Evolutionary conservation across 2,113 vertebrate species (phyloP).

Genomic region (Agelaius tricolor): DNA sequence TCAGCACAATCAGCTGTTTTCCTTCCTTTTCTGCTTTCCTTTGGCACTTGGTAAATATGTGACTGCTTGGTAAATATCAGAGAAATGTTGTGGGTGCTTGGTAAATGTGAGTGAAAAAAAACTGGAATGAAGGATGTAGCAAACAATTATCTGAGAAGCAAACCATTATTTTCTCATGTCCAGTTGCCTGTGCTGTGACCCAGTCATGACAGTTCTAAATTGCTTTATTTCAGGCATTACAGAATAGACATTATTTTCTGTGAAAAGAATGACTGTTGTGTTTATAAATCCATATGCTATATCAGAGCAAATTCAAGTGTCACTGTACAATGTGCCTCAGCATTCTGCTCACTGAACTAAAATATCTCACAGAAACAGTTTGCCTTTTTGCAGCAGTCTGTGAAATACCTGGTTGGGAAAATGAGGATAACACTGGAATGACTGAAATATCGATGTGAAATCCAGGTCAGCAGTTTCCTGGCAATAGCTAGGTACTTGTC

Average conservation of each 20-base stretch:
- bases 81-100: neutral
- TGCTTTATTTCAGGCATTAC: neutral
- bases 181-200: conserved; percentile 2
- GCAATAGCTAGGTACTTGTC: neutral
- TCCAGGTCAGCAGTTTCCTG: neutral
- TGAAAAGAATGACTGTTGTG: neutral
- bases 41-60: neutral
- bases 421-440: neutral
- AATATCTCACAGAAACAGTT: neutral
- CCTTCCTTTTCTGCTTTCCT: conserved; percentile 29
- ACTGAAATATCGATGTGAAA: neutral
- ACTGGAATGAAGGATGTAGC: neutral
- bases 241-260: neutral
- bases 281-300: neutral
- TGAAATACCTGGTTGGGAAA: neutral
- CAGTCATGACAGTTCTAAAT: neutral
- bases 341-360: neutral
- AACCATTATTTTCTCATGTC: neutral
- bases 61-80: neutral
- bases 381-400: neutral
- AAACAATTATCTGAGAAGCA: neutral
- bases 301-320: neutral
- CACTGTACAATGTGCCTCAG: neutral
- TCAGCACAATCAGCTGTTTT: conserved; percentile 15
- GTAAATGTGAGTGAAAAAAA: neutral